A percentile compares a stretch with the other conserved stretches of the same genome.
Conservation (phyloP, 2,113 vertebrate genomes). For the Hystrix cristata region DNA sequence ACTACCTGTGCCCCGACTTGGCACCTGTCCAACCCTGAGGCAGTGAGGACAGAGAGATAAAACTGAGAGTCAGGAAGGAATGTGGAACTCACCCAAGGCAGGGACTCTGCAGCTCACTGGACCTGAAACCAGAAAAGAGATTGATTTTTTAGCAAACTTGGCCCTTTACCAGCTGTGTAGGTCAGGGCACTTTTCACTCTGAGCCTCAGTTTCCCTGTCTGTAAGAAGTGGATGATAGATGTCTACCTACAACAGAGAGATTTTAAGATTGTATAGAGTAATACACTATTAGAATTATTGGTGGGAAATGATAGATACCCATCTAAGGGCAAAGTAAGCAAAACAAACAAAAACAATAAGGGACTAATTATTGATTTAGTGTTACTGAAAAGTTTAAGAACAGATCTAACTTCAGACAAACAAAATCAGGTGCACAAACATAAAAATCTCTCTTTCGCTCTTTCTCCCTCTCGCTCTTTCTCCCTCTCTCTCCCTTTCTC, state of each 20-base stretch:
- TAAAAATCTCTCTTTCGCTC: not conserved
- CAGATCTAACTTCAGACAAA: not conserved
- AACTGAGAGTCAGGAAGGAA: not conserved
- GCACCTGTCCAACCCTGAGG: slow-evolving; percentile 46
- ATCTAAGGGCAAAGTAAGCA: not conserved
- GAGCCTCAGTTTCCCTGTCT: not conserved
- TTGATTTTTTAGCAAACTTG: not conserved
- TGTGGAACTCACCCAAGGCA: not conserved
- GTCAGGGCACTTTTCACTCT: not conserved
- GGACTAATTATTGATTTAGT: not conserved
- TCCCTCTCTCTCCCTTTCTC: no score
- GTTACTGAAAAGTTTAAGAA: not conserved
- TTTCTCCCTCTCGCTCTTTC: no score
- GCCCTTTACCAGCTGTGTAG: not conserved
- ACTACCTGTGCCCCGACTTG: slow-evolving; percentile 56
- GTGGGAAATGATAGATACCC: not conserved
- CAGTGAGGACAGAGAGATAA: slow-evolving; percentile 13
- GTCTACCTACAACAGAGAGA: not conserved
- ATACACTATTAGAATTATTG: not conserved
- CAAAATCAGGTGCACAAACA: not conserved
- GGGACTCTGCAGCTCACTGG: not conserved
- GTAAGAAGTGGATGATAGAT: not conserved
- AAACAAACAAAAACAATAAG: not conserved
- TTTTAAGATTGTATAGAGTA: not conserved
- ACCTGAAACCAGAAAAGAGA: not conserved